Evolutionary conservation across 1,140 invertebrate species (phyloP).

Genomic region (Halictus rubicundus): DNA sequence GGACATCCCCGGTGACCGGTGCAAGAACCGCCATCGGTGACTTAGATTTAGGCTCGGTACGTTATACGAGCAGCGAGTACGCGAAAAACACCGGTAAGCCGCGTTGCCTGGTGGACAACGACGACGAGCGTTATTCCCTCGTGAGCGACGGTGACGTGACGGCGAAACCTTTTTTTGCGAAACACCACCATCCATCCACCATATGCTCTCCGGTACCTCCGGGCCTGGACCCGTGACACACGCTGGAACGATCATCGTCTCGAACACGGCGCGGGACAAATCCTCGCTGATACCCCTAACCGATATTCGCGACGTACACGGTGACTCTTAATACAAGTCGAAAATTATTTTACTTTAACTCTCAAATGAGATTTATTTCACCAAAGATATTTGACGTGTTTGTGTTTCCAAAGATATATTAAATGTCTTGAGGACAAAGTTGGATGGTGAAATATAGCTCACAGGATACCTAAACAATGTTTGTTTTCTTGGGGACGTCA

Average conservation of each 20-base stretch:
- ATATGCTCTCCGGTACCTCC: conserved; percentile 48
- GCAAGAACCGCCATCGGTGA: conserved; percentile 39
- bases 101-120: conserved; percentile 5
- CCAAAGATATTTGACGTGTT: no score
- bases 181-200: conserved; percentile 51
- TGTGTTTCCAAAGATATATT: no score
- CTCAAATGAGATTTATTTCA: no score
- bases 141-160: conserved; percentile 30
- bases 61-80: conserved; percentile 31
- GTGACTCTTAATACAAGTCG: no score
- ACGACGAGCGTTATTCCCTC: conserved; percentile 45
- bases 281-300: neutral
- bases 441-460: no score
- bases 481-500: no score
- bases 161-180: conserved; percentile 46
- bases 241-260: neutral
- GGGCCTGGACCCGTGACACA: neutral
- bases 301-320: no score
- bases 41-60: conserved; percentile 45
- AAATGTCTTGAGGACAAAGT: no score
- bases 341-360: no score
- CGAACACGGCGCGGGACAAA: neutral
- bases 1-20: neutral
- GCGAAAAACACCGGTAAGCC: conserved; percentile 30
- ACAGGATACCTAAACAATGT: no score